Percentiles rank a stretch among this genome's conserved stretches.
Evolutionary conservation across 2,113 vertebrate genomes (phyloP).

Genomic region (Tylochromis polylepis): DNA sequence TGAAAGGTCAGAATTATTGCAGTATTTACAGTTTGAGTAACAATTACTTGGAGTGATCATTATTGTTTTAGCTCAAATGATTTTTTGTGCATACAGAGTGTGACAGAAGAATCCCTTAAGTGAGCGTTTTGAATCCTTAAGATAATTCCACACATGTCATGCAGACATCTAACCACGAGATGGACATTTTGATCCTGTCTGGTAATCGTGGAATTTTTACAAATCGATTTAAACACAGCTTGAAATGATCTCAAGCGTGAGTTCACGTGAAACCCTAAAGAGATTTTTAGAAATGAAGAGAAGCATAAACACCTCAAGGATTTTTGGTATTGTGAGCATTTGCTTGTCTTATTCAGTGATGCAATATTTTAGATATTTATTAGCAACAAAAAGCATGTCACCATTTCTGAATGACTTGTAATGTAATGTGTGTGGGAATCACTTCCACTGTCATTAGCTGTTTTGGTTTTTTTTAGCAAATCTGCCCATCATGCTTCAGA

Average conservation of each 20-base stretch:
- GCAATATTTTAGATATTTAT: background rate
- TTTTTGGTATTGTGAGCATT: background rate
- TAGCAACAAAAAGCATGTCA: fast-evolving
- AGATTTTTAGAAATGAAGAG: background rate
- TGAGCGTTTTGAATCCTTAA: background rate
- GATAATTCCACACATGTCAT: background rate
- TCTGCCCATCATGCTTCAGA: background rate
- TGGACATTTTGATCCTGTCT: background rate
- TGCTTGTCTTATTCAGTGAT: fast-evolving
- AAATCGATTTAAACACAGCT: no score
- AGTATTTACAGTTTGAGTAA: background rate
- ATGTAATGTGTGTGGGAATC: background rate
- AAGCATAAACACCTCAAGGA: background rate
- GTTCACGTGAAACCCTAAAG: background rate
- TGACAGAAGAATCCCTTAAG: background rate
- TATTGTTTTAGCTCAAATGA: background rate
- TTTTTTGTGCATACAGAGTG: background rate
- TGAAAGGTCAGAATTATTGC: background rate
- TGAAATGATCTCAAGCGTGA: background rate
- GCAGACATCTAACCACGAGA: background rate
- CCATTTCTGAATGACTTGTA: background rate
- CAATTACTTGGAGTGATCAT: background rate
- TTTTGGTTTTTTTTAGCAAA: background rate
- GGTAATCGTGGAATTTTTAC: background rate
- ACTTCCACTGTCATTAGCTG: background rate